These are phyloP conservation scores for Siniperca chuatsi DNA, from an alignment of 2,113 vertebrate genomes.

Conservation along the genomic window DNA sequence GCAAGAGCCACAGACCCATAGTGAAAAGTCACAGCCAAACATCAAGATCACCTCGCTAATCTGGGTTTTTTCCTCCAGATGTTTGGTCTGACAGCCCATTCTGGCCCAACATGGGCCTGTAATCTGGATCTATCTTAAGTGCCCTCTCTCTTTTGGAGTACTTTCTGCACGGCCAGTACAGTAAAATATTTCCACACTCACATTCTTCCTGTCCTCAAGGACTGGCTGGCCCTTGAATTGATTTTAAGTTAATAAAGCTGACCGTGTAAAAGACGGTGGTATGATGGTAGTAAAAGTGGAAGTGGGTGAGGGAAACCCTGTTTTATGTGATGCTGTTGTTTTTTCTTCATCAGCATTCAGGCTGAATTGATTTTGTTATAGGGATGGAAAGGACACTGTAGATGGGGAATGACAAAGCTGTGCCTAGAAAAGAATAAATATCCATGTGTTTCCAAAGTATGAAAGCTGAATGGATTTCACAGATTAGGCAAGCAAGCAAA, in stretches of 20 bases:
- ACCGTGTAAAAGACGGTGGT: constrained; percentile 17
- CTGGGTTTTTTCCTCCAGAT: background rate
- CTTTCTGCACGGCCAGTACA: constrained; percentile 13
- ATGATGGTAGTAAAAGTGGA: constrained; percentile 25
- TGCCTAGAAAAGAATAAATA: background rate
- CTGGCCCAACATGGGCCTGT: background rate
- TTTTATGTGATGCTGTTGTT: constrained; percentile 38
- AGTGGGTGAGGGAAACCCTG: constrained; percentile 1
- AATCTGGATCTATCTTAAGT: constrained; percentile 16
- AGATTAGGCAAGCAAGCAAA: background rate
- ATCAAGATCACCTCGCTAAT: background rate
- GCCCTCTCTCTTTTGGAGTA: background rate
- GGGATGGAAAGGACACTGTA: background rate
- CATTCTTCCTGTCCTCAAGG: constrained; percentile 24
- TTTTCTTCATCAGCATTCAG: constrained; percentile 22
- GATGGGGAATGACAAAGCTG: background rate
- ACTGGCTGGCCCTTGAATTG: constrained; percentile 13
- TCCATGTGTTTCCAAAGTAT: background rate
- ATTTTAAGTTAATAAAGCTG: constrained; percentile 53
- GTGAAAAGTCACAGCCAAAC: background rate
- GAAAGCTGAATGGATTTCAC: constrained; percentile 12
- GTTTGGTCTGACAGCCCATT: background rate
- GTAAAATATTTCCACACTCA: constrained; percentile 16
- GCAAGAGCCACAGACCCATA: background rate
- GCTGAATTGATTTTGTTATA: constrained; percentile 25